These are phyloP conservation scores for Agonopterix alstromeriana DNA, from an alignment of 2,888 invertebrate genomes.

Conservation along the genomic window DNA sequence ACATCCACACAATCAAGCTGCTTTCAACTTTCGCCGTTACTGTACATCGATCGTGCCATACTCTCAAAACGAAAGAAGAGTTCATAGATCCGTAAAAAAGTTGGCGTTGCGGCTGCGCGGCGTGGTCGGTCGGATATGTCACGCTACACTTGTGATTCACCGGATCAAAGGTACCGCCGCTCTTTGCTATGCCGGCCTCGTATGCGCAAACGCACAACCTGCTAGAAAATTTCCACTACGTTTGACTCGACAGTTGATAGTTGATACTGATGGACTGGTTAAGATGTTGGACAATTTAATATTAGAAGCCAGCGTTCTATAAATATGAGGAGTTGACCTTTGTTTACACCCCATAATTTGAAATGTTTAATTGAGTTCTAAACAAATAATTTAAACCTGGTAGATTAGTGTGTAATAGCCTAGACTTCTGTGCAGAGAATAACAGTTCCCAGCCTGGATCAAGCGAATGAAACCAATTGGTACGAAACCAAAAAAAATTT, in stretches of 20 bases:
- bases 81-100: slow-evolving; percentile 54
- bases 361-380: too few relatives aligned
- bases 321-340: neutral
- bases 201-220: slow-evolving; percentile 32
- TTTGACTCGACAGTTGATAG: slow-evolving; percentile 9
- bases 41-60: slow-evolving; percentile 1
- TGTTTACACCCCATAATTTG: neutral
- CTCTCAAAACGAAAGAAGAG: slow-evolving; percentile 13
- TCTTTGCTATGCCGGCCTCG: slow-evolving; percentile 44
- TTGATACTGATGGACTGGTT: slow-evolving; percentile 9
- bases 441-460: too few relatives aligned
- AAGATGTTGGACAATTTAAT: slow-evolving; percentile 7
- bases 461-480: too few relatives aligned
- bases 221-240: slow-evolving; percentile 52
- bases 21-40: too few relatives aligned
- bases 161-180: slow-evolving; percentile 51
- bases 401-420: too few relatives aligned
- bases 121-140: slow-evolving; percentile 50
- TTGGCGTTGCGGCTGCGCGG: slow-evolving; percentile 33
- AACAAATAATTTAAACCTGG: too few relatives aligned
- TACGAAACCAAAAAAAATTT: too few relatives aligned
- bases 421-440: too few relatives aligned
- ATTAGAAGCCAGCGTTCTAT: slow-evolving; percentile 1
- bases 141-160: slow-evolving; percentile 52
- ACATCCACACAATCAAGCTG: too few relatives aligned